Evolutionary conservation across 2,113 vertebrate genomes (phyloP).

Genomic region (Hydrochoerus hydrochaeris): DNA sequence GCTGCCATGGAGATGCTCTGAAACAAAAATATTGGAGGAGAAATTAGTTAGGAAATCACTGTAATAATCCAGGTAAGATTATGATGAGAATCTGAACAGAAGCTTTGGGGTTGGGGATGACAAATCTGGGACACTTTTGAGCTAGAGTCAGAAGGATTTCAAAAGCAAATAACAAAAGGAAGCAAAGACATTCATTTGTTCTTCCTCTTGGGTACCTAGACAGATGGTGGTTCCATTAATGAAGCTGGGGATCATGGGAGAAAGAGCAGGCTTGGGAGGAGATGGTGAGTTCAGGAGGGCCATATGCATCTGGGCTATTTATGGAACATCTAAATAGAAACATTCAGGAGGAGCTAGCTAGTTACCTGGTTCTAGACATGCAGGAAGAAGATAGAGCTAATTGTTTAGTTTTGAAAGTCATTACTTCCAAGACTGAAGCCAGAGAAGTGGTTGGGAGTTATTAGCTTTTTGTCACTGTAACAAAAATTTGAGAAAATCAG

Average conservation of each 20-base stretch:
- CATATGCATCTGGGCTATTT: background rate
- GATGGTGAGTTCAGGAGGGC: background rate
- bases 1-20: background rate
- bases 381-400: background rate
- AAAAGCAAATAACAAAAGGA: background rate
- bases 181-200: background rate
- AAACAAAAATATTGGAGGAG: background rate
- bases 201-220: background rate
- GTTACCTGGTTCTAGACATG: background rate
- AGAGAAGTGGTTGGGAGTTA: background rate
- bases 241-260: background rate
- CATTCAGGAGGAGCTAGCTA: background rate
- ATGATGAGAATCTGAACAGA: background rate
- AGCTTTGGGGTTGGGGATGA: background rate
- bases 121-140: background rate
- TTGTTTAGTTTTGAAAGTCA: background rate
- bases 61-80: background rate
- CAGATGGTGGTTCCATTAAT: background rate
- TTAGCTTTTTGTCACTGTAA: background rate
- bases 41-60: background rate
- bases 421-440: constrained; percentile 2
- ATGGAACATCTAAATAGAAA: background rate
- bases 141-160: background rate
- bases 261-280: background rate
- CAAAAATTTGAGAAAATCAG: background rate